Evolutionary conservation across 2,797 vertebrate species (phyloP), one percentile per base, ranked within the genome.

Genomic region (Lophius americanus): DNA sequence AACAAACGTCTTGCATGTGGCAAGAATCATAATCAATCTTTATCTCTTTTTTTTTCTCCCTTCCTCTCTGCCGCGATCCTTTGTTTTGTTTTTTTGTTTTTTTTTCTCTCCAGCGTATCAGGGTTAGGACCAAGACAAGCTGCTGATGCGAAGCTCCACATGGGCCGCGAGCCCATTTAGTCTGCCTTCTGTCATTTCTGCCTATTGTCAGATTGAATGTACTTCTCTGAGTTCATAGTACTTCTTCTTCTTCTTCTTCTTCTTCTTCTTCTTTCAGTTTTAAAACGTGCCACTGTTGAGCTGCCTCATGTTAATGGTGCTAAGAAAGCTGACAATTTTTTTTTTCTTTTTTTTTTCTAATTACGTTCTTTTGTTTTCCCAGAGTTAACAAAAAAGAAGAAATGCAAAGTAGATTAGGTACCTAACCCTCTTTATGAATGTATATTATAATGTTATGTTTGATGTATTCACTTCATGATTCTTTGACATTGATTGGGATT

Each of bases 131-230:
- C 90, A 91, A 91, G 91, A 92, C 88, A 92, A 88, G 89, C 90
- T 92, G 89, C 88, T 91, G 91, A 92, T 88, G 89, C 88, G 88
- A 93, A 90, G 89, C 90, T 87, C 85, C 92, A 89, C 82, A 88
- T 84, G 93, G 92, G 90, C 90, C 88, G 64, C 78, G 77, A 78
- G 88, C 89, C 94, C 88, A 87, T 92, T 91, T 88, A 92, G 93
- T 91, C 90, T 93, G 92, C 93, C 92, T 95, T 94, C 89, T 92
- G 90, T 92, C 89, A 95, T 95, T 93, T 95, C 94, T 96, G 95
- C 95, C 96, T 98, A 95, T 95, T 95, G 95, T 96, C 94, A 96
- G 91, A 95, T 94, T 97, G 97, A 99, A 98, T 99, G 97, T 98
- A 98, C 92, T 95, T 94, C 91, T 95, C 93, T 94, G 92, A 91